phyloP scores from a whole-genome alignment of 2,888 invertebrate genomes.

The Beris morrisii region DNA sequence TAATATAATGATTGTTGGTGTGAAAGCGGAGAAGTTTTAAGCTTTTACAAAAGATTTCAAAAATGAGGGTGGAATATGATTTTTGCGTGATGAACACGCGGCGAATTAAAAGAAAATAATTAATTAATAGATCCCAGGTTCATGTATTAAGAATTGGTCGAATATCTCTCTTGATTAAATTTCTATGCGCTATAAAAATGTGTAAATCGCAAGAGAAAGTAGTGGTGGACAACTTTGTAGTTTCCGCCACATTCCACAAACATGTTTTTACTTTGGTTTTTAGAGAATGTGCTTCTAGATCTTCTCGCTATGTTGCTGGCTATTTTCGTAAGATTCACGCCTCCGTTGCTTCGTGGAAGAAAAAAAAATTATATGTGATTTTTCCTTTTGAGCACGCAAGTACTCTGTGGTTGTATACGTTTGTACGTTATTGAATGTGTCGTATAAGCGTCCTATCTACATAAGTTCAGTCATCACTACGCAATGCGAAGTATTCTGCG shows the following conservation, averaged over 20 bases:
- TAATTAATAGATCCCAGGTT: neutral
- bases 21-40: slow-evolving; percentile 24
- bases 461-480: no score
- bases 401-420: neutral
- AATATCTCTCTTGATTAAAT: neutral
- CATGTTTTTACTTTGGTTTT: no score
- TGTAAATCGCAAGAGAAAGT: no score
- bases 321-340: neutral
- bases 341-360: neutral
- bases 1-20: slow-evolving; percentile 15
- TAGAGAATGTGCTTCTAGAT: no score
- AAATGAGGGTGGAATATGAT: neutral
- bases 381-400: neutral
- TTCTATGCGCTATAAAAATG: neutral
- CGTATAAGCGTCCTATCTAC: no score
- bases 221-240: no score
- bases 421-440: no score
- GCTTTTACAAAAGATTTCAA: slow-evolving; percentile 1
- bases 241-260: no score
- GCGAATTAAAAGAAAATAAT: neutral
- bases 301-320: neutral
- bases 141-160: neutral
- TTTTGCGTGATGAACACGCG: neutral
- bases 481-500: no score
- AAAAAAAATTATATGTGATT: no score